These are phyloP conservation scores for Drosophila vallismaia DNA, from an alignment of 2,888 invertebrate genomes.

Conservation along the genomic window DNA sequence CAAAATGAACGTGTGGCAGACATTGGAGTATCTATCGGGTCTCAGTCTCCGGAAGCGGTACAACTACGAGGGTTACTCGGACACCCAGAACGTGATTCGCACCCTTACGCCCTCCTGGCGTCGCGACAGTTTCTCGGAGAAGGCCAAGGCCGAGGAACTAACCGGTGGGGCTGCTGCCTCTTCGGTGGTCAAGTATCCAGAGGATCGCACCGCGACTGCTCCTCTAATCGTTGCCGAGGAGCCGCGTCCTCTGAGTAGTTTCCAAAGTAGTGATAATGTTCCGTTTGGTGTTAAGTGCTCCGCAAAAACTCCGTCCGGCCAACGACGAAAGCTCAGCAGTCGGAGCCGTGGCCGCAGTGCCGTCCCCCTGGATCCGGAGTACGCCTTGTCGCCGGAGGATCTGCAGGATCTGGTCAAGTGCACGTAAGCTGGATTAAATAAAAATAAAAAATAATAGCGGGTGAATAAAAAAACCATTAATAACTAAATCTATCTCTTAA, in stretches of 20 bases:
- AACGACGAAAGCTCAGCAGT: slow-evolving; percentile 31
- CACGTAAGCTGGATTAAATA: slow-evolving; percentile 72
- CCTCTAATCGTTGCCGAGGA: slow-evolving; percentile 34
- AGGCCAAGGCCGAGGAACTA: slow-evolving; percentile 59
- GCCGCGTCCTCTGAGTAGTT: slow-evolving; percentile 31
- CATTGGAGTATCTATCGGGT: slow-evolving; percentile 81
- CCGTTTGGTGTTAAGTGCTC: slow-evolving; percentile 11
- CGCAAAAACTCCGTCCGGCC: slow-evolving; percentile 4
- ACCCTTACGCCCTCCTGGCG: slow-evolving; percentile 78
- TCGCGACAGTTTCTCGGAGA: slow-evolving; percentile 79
- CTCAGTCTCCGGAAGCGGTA: slow-evolving; percentile 77
- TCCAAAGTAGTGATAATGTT: slow-evolving; percentile 50
- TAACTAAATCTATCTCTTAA: too few relatives aligned
- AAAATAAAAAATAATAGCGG: too few relatives aligned
- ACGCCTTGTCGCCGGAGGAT: slow-evolving; percentile 74
- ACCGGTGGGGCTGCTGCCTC: slow-evolving; percentile 8
- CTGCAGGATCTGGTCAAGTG: slow-evolving; percentile 81
- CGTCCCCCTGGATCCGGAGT: slow-evolving; percentile 61
- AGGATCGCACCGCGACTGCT: slow-evolving; percentile 18
- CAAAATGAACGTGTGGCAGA: slow-evolving; percentile 83
- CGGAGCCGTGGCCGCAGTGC: slow-evolving; percentile 26
- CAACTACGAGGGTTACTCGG: slow-evolving; percentile 81
- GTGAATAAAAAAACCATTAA: too few relatives aligned
- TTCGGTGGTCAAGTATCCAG: slow-evolving; percentile 44
- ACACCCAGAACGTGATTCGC: slow-evolving; percentile 74